Conservation (phyloP, 1,140 invertebrate genomes). For the Globodera rostochiensis region DNA sequence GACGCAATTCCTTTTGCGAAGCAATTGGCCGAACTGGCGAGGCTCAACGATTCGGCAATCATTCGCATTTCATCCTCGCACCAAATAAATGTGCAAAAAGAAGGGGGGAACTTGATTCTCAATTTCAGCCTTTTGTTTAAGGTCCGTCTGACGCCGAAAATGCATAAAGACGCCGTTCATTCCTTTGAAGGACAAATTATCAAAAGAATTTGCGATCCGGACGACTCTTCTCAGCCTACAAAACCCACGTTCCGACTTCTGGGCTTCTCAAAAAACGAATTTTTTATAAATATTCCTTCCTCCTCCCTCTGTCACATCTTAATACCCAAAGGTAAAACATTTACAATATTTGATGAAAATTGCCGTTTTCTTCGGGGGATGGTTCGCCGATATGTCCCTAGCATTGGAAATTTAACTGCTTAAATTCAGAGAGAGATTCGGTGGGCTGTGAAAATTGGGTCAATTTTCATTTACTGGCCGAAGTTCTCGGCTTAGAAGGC, state of each 20-base stretch:
- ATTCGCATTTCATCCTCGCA: not conserved
- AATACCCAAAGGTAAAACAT: not conserved
- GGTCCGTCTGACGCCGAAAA: constrained; percentile 1
- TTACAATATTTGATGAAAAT: not conserved
- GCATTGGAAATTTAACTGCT: not conserved
- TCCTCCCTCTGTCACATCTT: not conserved
- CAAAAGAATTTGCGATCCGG: not conserved
- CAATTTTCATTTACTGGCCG: constrained; percentile 33
- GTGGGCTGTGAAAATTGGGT: constrained; percentile 24
- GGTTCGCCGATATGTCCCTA: too few species aligned
- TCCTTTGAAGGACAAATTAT: not conserved
- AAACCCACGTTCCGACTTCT: constrained; percentile 9
- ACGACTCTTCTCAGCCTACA: not conserved
- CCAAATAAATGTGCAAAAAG: not conserved
- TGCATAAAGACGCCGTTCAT: constrained; percentile 11
- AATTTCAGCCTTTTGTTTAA: not conserved
- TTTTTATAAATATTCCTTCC: constrained; percentile 12
- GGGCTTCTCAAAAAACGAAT: constrained; percentile 12
- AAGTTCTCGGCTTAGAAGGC: constrained; percentile 34
- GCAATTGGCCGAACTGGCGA: not conserved
- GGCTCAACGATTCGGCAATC: not conserved
- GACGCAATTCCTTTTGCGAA: not conserved
- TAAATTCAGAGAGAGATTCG: not conserved
- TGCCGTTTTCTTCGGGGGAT: too few species aligned
- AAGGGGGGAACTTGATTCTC: not conserved